A percentile compares a stretch with the other conserved stretches of the same genome.
These are phyloP conservation scores for Gymnogyps californianus DNA, from an alignment of 2,113 vertebrate genomes.

Conservation along the genomic window DNA sequence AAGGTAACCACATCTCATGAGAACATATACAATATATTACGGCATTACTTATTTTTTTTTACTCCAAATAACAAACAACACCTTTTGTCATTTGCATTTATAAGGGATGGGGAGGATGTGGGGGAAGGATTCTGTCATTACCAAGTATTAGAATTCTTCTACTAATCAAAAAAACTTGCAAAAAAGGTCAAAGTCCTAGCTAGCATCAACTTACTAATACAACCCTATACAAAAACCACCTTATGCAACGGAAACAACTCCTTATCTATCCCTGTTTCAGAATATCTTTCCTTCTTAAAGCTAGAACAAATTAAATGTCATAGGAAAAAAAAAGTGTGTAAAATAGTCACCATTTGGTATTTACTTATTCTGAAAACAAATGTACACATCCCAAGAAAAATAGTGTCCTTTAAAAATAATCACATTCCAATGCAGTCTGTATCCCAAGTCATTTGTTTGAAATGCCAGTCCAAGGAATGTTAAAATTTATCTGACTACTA, in stretches of 20 bases:
- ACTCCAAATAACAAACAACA: background rate
- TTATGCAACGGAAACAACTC: background rate
- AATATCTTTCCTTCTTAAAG: background rate
- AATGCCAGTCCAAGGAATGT: constrained; percentile 7
- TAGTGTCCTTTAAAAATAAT: constrained; percentile 18
- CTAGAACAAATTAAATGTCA: background rate
- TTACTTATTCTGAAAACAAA: background rate
- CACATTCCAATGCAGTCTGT: background rate
- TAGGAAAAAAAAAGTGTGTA: background rate
- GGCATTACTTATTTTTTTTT: rapidly evolving
- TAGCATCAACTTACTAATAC: background rate
- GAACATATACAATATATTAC: background rate
- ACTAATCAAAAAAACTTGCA: background rate
- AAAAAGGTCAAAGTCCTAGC: background rate
- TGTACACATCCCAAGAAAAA: background rate
- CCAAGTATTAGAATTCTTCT: background rate
- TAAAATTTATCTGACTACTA: constrained; percentile 26
- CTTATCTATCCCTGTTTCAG: background rate
- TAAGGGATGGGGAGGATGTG: background rate
- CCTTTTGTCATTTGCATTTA: background rate
- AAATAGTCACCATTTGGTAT: background rate
- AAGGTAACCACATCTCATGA: background rate
- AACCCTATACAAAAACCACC: background rate
- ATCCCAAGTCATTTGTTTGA: constrained; percentile 30
- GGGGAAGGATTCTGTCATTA: background rate